A percentile compares a stretch with the other conserved stretches of the same genome.
Conservation (phyloP, 2,113 vertebrate genomes). For the Sebastes fasciatus region DNA sequence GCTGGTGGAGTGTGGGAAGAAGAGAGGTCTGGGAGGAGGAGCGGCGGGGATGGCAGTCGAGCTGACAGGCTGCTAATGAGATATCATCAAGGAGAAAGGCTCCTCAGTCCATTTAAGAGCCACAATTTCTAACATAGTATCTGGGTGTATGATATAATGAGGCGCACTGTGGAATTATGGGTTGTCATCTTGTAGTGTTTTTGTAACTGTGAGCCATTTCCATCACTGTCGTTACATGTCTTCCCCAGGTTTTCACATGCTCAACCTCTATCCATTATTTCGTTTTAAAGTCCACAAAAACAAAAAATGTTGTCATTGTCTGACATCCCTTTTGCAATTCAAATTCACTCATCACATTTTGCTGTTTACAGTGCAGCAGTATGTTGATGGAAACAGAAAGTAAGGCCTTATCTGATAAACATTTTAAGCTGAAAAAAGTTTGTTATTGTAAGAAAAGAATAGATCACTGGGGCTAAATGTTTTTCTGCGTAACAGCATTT, state of each 20-base stretch:
- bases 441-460: not conserved
- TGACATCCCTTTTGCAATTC: constrained; percentile 29
- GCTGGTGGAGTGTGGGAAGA: constrained; percentile 68
- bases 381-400: not conserved
- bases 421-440: not conserved
- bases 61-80: constrained; percentile 71
- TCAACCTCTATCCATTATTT: not conserved
- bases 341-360: constrained; percentile 19
- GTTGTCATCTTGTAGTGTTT: constrained; percentile 5
- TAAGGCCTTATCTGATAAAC: not conserved
- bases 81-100: constrained; percentile 54
- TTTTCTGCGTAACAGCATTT: not conserved
- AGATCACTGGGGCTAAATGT: not conserved
- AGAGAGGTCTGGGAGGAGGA: constrained; percentile 38
- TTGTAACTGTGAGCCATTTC: not conserved
- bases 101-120: constrained; percentile 30
- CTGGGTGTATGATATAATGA: constrained; percentile 34
- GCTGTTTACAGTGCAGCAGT: not conserved
- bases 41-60: constrained; percentile 36
- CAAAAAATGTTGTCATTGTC: not conserved
- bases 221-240: not conserved
- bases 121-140: constrained; percentile 23
- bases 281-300: not conserved
- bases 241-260: not conserved
- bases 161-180: not conserved